Base-by-base conservation (phyloP, 2,797 vertebrate genomes). In the Manis pentadactyla region DNA sequence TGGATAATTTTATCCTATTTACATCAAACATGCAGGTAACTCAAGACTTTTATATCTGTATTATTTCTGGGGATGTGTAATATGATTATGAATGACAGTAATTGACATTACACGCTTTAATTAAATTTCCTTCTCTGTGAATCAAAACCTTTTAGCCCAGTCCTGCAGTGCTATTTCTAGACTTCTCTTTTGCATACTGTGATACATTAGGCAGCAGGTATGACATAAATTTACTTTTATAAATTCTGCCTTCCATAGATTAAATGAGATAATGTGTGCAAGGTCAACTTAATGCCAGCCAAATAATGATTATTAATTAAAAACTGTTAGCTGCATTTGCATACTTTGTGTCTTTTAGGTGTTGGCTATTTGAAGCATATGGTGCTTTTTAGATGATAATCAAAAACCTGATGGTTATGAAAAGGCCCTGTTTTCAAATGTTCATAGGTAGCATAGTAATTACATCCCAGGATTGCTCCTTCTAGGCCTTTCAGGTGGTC, bases 41-140 rank as follows among this genome's bases (percentile, higher is more conserved):
- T 98, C 97, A 98, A 98, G 98, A 98, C 98, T 98, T 94, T 95
- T 97, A 98, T 96, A 97, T 98, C 98, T 99, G 99, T 97, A 98
- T 98, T 98, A 97, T 98, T 99, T 99, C 98, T 98, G 94, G 97
- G 74, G 97, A 98, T 71, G 96, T 87, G 96, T 98, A 98, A 99
- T 98, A 96, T 96, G 98, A 99, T 99, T 98, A 98, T 96, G 98
- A 98, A 98, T 98, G 99, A 99, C 99, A 98, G 98, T 99, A 99
- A 99, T 99, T 98, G 98, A 98, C 98, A 98, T 99, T 98, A 98
- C 97, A 98, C 98, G 97, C 97, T 98, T 98, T 99, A 99, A 99
- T 99, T 98, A 97, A 98, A 98, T 99, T 98, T 99, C 98, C 98
- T 99, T 97, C 95, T 98, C 98, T 98, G 97, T 98, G 98, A 98